These are phyloP conservation scores for Teinopalpus imperialis DNA, from an alignment of 2,888 invertebrate genomes.

Conservation along the genomic window DNA sequence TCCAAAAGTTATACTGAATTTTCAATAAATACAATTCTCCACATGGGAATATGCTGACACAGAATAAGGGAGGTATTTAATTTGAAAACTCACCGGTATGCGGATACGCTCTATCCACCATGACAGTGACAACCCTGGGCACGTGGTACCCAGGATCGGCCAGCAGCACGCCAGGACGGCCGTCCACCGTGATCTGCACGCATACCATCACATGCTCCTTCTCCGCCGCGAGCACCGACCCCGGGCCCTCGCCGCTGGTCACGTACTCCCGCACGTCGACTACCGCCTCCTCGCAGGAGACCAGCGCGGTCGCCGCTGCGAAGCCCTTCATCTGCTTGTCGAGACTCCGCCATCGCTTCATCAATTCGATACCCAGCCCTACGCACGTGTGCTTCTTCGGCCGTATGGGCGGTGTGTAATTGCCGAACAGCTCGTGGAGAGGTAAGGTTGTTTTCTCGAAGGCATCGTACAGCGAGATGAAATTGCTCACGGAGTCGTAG, in stretches of 20 bases:
- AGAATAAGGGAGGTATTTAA: too few relatives aligned
- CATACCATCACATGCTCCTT: slow-evolving; percentile 95
- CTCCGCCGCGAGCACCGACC: slow-evolving; percentile 85
- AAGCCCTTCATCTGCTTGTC: slow-evolving; percentile 85
- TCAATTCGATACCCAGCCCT: slow-evolving; percentile 90
- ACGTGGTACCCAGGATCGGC: slow-evolving; percentile 97
- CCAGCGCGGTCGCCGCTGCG: slow-evolving; percentile 82
- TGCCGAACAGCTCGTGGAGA: slow-evolving; percentile 87
- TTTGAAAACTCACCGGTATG: slow-evolving; percentile 86
- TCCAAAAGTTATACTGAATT: too few relatives aligned
- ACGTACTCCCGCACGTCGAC: slow-evolving; percentile 81
- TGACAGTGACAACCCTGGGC: slow-evolving; percentile 91
- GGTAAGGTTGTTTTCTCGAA: slow-evolving; percentile 82
- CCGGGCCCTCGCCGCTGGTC: slow-evolving; percentile 77
- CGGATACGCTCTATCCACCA: slow-evolving; percentile 92
- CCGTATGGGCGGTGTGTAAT: slow-evolving; percentile 90
- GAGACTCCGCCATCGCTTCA: slow-evolving; percentile 83
- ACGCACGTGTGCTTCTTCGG: slow-evolving; percentile 93
- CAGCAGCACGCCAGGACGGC: slow-evolving; percentile 88
- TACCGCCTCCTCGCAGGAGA: slow-evolving; percentile 94
- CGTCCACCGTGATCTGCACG: slow-evolving; percentile 87
- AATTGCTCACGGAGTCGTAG: slow-evolving; percentile 95
- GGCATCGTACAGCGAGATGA: slow-evolving; percentile 85
- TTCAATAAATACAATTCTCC: too few relatives aligned
- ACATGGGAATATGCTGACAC: too few relatives aligned